Conservation (phyloP, 2,797 vertebrate species). For the Myiotriccus ornatus region DNA sequence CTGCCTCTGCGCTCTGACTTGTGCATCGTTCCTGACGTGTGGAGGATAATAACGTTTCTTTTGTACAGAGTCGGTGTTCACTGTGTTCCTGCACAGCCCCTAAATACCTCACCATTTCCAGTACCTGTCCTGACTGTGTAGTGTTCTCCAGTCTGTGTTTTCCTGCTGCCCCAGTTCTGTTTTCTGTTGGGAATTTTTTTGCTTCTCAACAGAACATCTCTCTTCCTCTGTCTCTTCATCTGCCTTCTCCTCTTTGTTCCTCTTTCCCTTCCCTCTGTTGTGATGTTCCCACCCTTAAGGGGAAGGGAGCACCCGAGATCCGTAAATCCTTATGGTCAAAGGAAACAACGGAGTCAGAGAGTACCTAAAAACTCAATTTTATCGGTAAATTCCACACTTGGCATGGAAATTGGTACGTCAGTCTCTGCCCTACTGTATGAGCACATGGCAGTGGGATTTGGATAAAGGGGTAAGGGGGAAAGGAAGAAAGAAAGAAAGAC, state of each 20-base stretch:
- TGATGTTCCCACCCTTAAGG: too few relatives aligned
- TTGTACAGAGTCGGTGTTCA: background rate
- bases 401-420: background rate
- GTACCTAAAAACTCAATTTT: background rate
- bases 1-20: background rate
- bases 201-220: background rate
- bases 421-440: too few relatives aligned
- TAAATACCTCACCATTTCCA: background rate
- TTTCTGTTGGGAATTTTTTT: background rate
- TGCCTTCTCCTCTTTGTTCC: background rate
- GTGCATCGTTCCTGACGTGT: background rate
- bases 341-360: background rate
- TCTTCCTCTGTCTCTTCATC: background rate
- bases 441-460: background rate
- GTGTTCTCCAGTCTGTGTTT: background rate
- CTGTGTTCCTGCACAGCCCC: background rate
- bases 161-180: background rate
- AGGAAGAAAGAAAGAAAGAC: background rate
- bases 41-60: background rate
- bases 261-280: background rate
- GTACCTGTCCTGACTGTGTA: background rate
- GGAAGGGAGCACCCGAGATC: background rate
- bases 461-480: background rate
- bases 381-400: background rate
- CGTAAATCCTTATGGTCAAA: background rate